Evolutionary conservation across 1,140 invertebrate genomes (phyloP).

Genomic region (Spodoptera frugiperda): DNA sequence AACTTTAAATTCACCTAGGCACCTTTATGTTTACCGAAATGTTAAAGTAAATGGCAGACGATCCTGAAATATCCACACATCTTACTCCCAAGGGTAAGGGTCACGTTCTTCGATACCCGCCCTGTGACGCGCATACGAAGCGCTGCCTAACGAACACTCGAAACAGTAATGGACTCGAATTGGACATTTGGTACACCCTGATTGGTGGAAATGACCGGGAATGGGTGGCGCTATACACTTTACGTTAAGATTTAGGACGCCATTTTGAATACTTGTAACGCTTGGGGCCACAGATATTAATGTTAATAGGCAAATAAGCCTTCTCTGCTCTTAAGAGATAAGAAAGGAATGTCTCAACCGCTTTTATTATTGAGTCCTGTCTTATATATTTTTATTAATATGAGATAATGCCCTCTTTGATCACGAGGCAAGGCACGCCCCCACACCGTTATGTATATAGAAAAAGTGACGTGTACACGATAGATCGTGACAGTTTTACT

Average conservation of each 20-base stretch:
- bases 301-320: not conserved
- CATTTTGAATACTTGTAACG: not conserved
- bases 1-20: too few relatives aligned
- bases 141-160: slow-evolving; percentile 9
- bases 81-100: not conserved
- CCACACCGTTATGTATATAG: not conserved
- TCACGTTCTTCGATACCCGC: slow-evolving; percentile 20
- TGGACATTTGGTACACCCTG: not conserved
- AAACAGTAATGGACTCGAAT: not conserved
- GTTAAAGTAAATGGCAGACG: not conserved
- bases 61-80: not conserved
- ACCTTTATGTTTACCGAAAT: too few relatives aligned
- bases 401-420: not conserved
- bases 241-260: not conserved
- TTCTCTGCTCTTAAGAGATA: not conserved
- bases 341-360: not conserved
- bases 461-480: slow-evolving; percentile 16
- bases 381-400: not conserved
- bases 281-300: too few relatives aligned
- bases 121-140: slow-evolving; percentile 12
- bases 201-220: slow-evolving; percentile 5
- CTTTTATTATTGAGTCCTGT: not conserved
- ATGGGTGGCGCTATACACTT: not conserved
- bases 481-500: slow-evolving; percentile 23
- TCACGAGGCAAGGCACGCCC: slow-evolving; percentile 8